Base-by-base conservation (phyloP, 2,113 vertebrate species). In the Oryzias curvinotus region DNA sequence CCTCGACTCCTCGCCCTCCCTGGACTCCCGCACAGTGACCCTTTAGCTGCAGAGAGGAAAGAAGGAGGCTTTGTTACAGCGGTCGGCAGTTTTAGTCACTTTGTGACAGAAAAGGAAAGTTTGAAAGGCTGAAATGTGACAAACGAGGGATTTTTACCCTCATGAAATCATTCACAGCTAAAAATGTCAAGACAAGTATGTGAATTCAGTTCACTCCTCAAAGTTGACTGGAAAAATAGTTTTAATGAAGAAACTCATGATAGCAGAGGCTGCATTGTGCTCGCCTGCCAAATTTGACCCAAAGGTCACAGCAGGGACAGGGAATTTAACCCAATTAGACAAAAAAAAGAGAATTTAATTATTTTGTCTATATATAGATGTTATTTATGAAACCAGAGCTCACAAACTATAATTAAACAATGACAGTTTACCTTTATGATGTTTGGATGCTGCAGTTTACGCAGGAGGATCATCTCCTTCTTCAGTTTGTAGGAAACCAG, bases 381-480 rank as follows among this genome's bases (percentile, higher is more conserved):
- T 10, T 0, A 36, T 10, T 36, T 36, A 12, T 1, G 10, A 2
- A 2, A 36, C 36, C 36, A 28, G 26, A 28, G 26, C 26, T 5
- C 26, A 46, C 14, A n/a, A 47, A 47, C 45, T 47, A n/a, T 1
- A 47, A 6, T 5, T 0, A 8, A 18, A 16, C 8, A n/a, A 19
- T 61, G 8, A 18, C 4, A 15, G 16, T 50, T 77, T 81, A 93
- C 94, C 94, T 92, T 81, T 10, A 95, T 90, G 85, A 95, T 82
- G 59, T 94, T 95, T 7, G 92, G 91, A 50, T 93, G 94, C 63
- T 78, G 85, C 57, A 96, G 83, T 68, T 87, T 88, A 81, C 80
- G 92, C 73, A 96, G 75, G 56, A 96, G 85, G 18, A 89, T 73
- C 50, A 93, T 90, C 90, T 96, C 95, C 60, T 96, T 96, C 73